Base-by-base conservation (phyloP, 2,888 invertebrate species). In the Falcaria lacertinaria region DNA sequence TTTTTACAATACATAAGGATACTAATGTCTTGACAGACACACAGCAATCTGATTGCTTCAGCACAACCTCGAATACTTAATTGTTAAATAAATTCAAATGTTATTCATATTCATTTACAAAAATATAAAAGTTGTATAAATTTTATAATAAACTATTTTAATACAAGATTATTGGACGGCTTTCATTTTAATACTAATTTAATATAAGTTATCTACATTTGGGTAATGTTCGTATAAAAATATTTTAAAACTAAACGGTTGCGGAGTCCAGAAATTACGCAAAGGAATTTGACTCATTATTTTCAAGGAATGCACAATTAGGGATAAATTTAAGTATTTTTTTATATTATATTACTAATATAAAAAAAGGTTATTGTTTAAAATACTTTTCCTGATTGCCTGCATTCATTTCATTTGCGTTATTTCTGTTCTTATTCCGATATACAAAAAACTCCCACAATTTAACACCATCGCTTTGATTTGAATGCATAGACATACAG, bases 21-120 rank as follows among this genome's bases (percentile, higher is more conserved):
- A 44, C 50, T 50, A 57, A 56, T 47, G 43, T 40, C 47, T 49
- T 51, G 54, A 59, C n/a, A n/a, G 56, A 57, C 65, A 64, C 60
- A 64, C 68, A 78, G 85, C 85, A 86, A 84, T 88, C 67, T 65
- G 62, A 86, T 85, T 84, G 83, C 84, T 63, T 64, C 54, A 54
- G 62, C 83, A 86, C 85, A 85, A 87, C 82, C 84, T 70, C 19
- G 19, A 19, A 28, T 28, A 71, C 60, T 66, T 73, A 74, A 60
- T 74, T 60, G 54, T 46, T 54, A 52, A 54, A 54, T 47, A 48
- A 43, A 47, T 51, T 49, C 22, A 43, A 51, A 47, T 45, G 45
- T 44, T 45, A 48, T 51, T 48, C 47, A 44, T 46, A 47, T 52
- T 49, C 33, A 57, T 64, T 62, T 69, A 68, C 62, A 70, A 60